Evolutionary conservation across 2,113 vertebrate genomes (phyloP).

Genomic region (Oriolus oriolus): DNA sequence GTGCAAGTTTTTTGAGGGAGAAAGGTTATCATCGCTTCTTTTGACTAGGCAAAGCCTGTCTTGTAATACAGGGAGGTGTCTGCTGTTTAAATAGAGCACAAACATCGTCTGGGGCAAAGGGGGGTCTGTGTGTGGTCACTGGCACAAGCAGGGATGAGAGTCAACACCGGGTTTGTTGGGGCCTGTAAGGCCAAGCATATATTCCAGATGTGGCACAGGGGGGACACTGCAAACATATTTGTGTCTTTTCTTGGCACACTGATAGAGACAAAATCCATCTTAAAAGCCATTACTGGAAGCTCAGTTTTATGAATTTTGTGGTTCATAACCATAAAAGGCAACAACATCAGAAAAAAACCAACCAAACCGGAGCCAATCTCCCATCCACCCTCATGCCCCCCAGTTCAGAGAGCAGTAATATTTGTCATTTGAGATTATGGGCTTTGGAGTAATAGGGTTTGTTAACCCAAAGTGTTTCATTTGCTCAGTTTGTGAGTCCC

Average conservation of each 20-base stretch:
- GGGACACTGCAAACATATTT: neutral
- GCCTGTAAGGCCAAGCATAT: neutral
- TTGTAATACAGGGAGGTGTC: neutral
- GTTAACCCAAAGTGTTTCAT: neutral
- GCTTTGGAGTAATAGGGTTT: neutral
- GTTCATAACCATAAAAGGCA: neutral
- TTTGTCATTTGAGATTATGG: neutral
- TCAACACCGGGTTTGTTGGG: neutral
- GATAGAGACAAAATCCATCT: neutral
- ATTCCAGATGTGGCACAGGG: neutral
- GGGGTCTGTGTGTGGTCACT: accelerated
- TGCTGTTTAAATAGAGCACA: neutral
- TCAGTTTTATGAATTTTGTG: neutral
- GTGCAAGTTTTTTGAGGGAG: neutral
- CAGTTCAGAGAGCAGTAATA: neutral
- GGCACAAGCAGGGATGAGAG: neutral
- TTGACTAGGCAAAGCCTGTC: neutral
- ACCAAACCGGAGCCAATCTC: neutral
- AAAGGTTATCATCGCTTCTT: neutral
- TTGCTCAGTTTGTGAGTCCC: neutral
- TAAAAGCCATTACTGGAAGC: neutral
- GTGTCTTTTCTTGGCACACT: neutral
- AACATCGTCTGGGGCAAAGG: accelerated
- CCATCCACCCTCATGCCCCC: neutral
- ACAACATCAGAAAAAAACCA: neutral